Percentiles rank a stretch among this genome's conserved stretches.
Evolutionary conservation across 2,888 invertebrate genomes (phyloP).

Genomic region (Serripes groenlandicus): DNA sequence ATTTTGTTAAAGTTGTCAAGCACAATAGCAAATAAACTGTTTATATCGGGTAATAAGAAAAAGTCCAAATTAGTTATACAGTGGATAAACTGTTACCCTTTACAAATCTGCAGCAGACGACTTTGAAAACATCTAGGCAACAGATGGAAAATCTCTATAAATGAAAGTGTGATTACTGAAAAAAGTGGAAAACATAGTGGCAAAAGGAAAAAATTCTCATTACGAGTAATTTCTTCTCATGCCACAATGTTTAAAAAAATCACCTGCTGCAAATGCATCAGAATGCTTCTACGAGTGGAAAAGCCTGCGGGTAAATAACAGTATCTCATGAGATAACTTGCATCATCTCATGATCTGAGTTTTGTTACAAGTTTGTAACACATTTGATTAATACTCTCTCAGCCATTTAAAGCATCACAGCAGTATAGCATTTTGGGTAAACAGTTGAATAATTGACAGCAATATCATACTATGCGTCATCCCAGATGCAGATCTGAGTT

Average conservation of each 20-base stretch:
- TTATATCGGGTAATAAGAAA: no score
- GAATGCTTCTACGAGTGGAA: no score
- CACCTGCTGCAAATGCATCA: no score
- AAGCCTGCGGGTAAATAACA: not conserved
- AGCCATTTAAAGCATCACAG: constrained; percentile 38
- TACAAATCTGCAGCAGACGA: no score
- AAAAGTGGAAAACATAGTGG: not conserved
- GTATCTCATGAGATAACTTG: constrained; percentile 64
- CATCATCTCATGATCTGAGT: constrained; percentile 66
- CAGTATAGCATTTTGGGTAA: not conserved
- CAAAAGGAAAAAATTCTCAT: not conserved
- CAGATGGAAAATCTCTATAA: no score
- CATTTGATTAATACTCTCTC: constrained; percentile 72
- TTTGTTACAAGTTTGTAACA: constrained; percentile 72
- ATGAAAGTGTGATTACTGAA: no score
- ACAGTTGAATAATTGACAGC: not conserved
- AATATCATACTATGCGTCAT: constrained; percentile 71
- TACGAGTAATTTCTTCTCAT: not conserved
- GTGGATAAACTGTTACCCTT: no score
- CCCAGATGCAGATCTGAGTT: constrained; percentile 59
- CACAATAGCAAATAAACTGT: no score
- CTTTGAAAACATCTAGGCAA: no score
- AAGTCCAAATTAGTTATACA: no score
- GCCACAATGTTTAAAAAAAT: not conserved
- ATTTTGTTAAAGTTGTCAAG: no score